phyloP scores from a whole-genome alignment of 1,140 invertebrate species.

The Drosophila littoralis region DNA sequence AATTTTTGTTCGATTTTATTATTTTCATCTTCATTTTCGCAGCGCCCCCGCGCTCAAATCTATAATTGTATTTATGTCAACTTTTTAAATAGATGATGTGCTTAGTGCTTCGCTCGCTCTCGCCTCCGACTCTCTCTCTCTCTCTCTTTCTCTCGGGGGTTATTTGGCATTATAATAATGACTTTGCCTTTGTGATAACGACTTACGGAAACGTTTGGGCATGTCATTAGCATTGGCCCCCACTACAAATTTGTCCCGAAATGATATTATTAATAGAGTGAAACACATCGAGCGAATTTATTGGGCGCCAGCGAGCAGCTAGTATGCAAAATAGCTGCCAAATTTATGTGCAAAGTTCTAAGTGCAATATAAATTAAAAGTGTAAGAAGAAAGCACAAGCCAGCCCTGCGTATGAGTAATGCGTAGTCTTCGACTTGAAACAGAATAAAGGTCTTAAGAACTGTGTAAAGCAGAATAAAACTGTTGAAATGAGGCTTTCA shows the following conservation, averaged over 20 bases:
- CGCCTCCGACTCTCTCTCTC: background rate
- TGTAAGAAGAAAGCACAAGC: constrained; percentile 35
- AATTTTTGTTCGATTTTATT: constrained; percentile 82
- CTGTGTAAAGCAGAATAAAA: background rate
- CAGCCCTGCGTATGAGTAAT: constrained; percentile 51
- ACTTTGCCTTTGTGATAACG: constrained; percentile 82
- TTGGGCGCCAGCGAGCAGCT: constrained; percentile 55
- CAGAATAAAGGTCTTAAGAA: background rate
- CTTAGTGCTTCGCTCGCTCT: constrained; percentile 26
- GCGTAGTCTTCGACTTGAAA: constrained; percentile 1
- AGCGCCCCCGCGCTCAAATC: constrained; percentile 70
- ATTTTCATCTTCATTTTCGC: constrained; percentile 81
- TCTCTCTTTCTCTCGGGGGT: background rate
- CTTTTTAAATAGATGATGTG: constrained; percentile 78
- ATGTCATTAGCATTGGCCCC: constrained; percentile 74
- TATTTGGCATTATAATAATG: constrained; percentile 77
- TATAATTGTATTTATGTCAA: constrained; percentile 84
- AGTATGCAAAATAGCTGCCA: constrained; percentile 57
- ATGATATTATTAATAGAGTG: constrained; percentile 70
- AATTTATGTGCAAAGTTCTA: constrained; percentile 75
- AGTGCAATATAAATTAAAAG: constrained; percentile 76
- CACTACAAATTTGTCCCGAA: constrained; percentile 68
- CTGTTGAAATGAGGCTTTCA: too few relatives aligned
- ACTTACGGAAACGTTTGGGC: constrained; percentile 83
- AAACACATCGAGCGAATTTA: constrained; percentile 46